phyloP scores from a whole-genome alignment of 2,888 invertebrate species.

The Chymomyza amoena region DNA sequence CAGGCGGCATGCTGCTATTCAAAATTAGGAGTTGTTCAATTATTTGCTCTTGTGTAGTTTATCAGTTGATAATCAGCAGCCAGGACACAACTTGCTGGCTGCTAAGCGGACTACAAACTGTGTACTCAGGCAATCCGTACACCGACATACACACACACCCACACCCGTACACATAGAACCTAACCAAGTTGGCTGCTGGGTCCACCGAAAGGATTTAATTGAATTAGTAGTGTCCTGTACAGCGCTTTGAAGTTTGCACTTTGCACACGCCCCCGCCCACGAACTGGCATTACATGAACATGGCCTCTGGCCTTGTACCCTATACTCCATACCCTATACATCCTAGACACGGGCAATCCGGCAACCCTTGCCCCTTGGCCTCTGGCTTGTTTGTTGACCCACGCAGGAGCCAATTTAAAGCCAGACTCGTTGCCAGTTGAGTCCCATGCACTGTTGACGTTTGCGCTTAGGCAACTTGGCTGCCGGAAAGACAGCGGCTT shows the following conservation, averaged over 20 bases:
- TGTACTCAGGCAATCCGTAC: slow-evolving; percentile 7
- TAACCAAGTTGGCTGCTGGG: slow-evolving; percentile 7
- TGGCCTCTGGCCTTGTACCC: background rate
- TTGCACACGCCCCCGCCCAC: slow-evolving; percentile 33
- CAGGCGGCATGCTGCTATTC: slow-evolving; percentile 24
- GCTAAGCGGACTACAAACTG: slow-evolving; percentile 2
- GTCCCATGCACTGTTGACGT: slow-evolving; percentile 50
- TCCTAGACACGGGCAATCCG: background rate
- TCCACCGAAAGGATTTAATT: slow-evolving; percentile 55
- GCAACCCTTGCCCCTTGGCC: background rate
- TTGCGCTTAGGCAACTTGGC: slow-evolving; percentile 52
- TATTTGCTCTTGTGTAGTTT: slow-evolving; percentile 45
- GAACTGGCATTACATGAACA: background rate
- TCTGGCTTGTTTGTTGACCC: slow-evolving; percentile 44
- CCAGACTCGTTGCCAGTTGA: background rate
- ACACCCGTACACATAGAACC: too few species aligned
- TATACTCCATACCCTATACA: background rate
- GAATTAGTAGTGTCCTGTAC: slow-evolving; percentile 64
- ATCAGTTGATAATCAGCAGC: slow-evolving; percentile 17
- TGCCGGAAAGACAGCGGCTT: slow-evolving; percentile 50
- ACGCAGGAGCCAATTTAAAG: slow-evolving; percentile 11
- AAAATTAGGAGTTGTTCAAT: slow-evolving; percentile 39
- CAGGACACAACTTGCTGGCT: background rate
- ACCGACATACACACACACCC: background rate
- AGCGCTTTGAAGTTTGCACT: slow-evolving; percentile 66